Percentiles rank a stretch among this genome's conserved stretches.
Conservation (phyloP, 2,113 vertebrate genomes). For the Triplophysa rosa region DNA sequence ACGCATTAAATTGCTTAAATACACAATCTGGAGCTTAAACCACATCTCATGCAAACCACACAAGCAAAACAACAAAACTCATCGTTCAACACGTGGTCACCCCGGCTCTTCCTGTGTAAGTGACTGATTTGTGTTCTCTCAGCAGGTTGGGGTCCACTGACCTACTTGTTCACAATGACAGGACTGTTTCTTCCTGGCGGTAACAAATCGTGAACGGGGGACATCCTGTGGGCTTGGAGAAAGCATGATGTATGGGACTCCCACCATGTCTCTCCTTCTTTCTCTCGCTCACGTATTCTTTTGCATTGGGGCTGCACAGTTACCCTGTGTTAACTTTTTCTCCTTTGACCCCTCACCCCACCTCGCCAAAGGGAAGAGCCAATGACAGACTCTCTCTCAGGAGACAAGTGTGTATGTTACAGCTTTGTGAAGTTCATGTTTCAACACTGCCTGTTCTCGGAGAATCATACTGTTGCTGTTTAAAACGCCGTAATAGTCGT, state of each 20-base stretch:
- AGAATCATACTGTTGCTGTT: background rate
- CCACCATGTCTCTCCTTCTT: conserved; percentile 1
- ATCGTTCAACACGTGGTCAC: background rate
- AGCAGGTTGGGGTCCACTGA: conserved; percentile 25
- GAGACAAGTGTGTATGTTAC: conserved; percentile 39
- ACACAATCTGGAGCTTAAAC: background rate
- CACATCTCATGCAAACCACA: background rate
- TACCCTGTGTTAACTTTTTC: conserved; percentile 39
- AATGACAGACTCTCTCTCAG: conserved; percentile 49
- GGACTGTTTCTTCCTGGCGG: conserved; percentile 40
- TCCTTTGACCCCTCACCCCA: background rate
- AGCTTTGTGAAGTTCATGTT: conserved; percentile 24
- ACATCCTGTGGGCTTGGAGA: conserved; percentile 37
- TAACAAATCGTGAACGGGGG: conserved; percentile 14
- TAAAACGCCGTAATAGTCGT: background rate
- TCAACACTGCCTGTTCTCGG: conserved; percentile 12
- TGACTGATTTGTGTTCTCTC: conserved; percentile 25
- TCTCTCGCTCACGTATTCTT: conserved; percentile 13
- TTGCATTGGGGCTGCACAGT: conserved; percentile 10
- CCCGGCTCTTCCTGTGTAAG: background rate
- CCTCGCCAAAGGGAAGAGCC: conserved; percentile 48
- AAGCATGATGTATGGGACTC: conserved; percentile 30
- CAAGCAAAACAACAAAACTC: background rate
- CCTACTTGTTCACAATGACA: conserved; percentile 43
- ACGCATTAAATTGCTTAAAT: too few species aligned